Percentiles rank a stretch among this genome's conserved stretches.
Evolutionary conservation across 2,888 invertebrate genomes (phyloP).

Genomic region (Yponomeuta sedellus): DNA sequence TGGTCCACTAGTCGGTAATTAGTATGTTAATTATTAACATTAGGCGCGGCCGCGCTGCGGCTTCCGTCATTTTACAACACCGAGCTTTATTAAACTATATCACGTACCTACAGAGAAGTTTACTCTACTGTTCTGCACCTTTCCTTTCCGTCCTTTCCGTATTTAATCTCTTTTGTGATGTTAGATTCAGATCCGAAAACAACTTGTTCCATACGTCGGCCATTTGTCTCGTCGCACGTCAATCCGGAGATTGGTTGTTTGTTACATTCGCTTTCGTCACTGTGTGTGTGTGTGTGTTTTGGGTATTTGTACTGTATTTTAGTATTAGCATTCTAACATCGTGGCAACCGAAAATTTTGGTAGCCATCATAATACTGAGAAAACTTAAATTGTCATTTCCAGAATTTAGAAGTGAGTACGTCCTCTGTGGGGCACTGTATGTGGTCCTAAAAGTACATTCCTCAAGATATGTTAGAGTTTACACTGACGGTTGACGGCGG

Average conservation of each 20-base stretch:
- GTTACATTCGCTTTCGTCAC: neutral
- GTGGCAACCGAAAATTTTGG: too few species aligned
- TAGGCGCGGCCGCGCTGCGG: neutral
- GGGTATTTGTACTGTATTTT: too few species aligned
- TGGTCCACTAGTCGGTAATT: neutral
- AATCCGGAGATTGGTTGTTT: neutral
- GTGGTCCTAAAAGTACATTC: too few species aligned
- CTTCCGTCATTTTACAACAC: constrained; percentile 1
- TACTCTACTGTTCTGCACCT: neutral
- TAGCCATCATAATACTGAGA: too few species aligned
- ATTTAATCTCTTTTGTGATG: neutral
- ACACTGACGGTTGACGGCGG: too few species aligned
- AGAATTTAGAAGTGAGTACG: too few species aligned
- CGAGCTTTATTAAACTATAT: neutral
- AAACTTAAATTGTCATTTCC: too few species aligned
- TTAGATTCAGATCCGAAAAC: neutral
- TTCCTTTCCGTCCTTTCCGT: neutral
- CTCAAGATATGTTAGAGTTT: too few species aligned
- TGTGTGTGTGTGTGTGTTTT: neutral
- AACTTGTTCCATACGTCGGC: neutral
- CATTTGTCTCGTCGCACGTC: neutral
- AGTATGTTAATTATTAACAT: neutral
- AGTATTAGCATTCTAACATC: too few species aligned
- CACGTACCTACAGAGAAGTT: neutral
- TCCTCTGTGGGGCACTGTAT: too few species aligned